These are phyloP conservation scores for Tanytarsus gracilentus DNA, from an alignment of 2,888 invertebrate genomes.

Conservation along the genomic window DNA sequence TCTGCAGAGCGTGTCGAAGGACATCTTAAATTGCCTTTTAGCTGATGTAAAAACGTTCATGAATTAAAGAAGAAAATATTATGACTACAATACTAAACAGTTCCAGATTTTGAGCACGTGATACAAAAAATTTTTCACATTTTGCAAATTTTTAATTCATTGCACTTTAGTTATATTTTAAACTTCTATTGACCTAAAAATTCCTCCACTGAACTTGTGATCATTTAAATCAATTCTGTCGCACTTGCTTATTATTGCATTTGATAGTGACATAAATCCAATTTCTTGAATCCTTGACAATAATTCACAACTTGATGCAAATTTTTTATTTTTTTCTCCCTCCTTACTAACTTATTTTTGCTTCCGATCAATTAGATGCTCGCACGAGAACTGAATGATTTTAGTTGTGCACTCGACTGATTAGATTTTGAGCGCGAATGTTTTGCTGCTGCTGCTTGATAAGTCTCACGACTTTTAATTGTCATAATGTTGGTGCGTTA, in stretches of 20 bases:
- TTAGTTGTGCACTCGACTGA: slow-evolving; percentile 2
- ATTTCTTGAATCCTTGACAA: too few species aligned
- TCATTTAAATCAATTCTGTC: background rate
- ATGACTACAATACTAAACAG: too few species aligned
- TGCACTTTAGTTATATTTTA: too few species aligned
- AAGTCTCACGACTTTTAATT: background rate
- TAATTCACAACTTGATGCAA: too few species aligned
- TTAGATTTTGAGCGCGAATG: slow-evolving; percentile 5
- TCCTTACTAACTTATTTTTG: too few species aligned
- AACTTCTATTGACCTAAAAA: background rate
- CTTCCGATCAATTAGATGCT: background rate
- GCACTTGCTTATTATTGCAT: background rate
- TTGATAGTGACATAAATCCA: slow-evolving; percentile 15
- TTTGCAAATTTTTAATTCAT: background rate
- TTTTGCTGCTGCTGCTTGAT: background rate
- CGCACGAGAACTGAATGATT: background rate
- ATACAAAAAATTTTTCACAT: background rate
- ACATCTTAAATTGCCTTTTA: too few species aligned
- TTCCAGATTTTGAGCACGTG: too few species aligned
- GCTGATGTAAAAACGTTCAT: too few species aligned
- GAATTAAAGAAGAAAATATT: too few species aligned
- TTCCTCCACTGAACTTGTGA: background rate
- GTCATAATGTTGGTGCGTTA: too few species aligned
- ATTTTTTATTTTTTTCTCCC: too few species aligned
- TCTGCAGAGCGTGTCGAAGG: too few species aligned